These are phyloP conservation scores for Parapsyche elsis DNA, from an alignment of 1,140 invertebrate species.

Conservation along the genomic window DNA sequence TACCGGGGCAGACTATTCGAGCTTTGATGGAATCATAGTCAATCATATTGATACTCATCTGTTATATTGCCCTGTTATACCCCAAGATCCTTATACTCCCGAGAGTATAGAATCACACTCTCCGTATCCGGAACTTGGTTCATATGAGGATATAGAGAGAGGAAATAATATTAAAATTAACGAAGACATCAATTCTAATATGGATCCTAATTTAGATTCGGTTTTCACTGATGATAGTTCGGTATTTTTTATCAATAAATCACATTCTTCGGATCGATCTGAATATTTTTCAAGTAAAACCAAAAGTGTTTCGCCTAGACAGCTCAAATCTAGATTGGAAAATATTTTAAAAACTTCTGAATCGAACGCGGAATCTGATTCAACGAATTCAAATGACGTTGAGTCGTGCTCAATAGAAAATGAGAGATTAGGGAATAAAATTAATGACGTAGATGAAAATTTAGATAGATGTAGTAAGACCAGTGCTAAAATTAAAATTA, in stretches of 20 bases:
- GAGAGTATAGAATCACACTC: constrained; percentile 81
- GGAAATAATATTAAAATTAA: constrained; percentile 42
- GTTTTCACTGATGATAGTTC: constrained; percentile 41
- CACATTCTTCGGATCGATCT: constrained; percentile 35
- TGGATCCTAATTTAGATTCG: constrained; percentile 25
- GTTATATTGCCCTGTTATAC: constrained; percentile 60
- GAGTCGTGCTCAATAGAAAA: not conserved
- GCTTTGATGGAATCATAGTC: constrained; percentile 64
- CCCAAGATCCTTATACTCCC: constrained; percentile 79
- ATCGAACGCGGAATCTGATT: constrained; percentile 43
- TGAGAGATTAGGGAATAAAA: constrained; percentile 9
- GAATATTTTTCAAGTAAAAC: constrained; percentile 58
- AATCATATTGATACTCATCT: constrained; percentile 69
- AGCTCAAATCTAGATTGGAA: constrained; percentile 67
- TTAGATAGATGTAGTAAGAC: constrained; percentile 25
- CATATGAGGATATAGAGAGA: constrained; percentile 52
- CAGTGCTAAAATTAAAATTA: constrained; percentile 39
- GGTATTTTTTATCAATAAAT: constrained; percentile 48
- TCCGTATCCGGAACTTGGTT: constrained; percentile 68
- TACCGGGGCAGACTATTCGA: constrained; percentile 65
- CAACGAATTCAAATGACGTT: constrained; percentile 19
- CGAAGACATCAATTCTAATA: not conserved
- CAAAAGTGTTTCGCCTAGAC: constrained; percentile 69
- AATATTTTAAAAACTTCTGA: constrained; percentile 49
- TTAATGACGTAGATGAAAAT: constrained; percentile 12